Conservation (phyloP, 2,888 invertebrate species). For the Mactromeris polynyma region DNA sequence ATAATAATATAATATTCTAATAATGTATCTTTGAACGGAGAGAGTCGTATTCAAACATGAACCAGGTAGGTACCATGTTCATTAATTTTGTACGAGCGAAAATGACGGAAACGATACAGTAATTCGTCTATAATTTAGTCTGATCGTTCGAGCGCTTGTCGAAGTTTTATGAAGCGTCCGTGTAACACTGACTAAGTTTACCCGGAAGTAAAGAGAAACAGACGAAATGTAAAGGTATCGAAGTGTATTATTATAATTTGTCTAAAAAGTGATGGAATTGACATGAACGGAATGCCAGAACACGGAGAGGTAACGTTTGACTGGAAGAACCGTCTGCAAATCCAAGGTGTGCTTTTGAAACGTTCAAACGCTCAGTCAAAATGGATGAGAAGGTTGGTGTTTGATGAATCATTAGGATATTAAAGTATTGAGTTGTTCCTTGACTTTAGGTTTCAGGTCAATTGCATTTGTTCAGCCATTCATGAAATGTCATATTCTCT, state of each 20-base stretch:
- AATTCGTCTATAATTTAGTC: neutral
- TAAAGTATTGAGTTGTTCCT: neutral
- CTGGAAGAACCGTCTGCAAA: constrained; percentile 78
- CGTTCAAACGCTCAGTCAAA: constrained; percentile 79
- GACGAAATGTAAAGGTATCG: neutral
- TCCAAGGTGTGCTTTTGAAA: constrained; percentile 76
- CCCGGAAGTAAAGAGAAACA: constrained; percentile 42
- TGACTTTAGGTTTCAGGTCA: neutral
- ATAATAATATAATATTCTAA: no score
- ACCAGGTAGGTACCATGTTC: no score
- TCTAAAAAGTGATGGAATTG: constrained; percentile 72
- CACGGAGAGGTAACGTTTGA: constrained; percentile 69
- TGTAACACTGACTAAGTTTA: constrained; percentile 6
- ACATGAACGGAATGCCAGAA: constrained; percentile 80
- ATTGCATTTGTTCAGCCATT: neutral
- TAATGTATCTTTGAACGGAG: no score
- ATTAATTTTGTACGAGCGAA: no score
- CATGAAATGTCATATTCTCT: no score
- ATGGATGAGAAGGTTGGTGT: constrained; percentile 80
- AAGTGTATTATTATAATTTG: constrained; percentile 40
- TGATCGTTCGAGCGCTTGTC: neutral
- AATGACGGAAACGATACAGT: neutral
- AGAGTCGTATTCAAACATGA: no score
- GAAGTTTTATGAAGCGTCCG: neutral
- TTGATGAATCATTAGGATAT: neutral